These are phyloP conservation scores for Callorhinus ursinus DNA, from an alignment of 2,113 vertebrate genomes.

Conservation along the genomic window DNA sequence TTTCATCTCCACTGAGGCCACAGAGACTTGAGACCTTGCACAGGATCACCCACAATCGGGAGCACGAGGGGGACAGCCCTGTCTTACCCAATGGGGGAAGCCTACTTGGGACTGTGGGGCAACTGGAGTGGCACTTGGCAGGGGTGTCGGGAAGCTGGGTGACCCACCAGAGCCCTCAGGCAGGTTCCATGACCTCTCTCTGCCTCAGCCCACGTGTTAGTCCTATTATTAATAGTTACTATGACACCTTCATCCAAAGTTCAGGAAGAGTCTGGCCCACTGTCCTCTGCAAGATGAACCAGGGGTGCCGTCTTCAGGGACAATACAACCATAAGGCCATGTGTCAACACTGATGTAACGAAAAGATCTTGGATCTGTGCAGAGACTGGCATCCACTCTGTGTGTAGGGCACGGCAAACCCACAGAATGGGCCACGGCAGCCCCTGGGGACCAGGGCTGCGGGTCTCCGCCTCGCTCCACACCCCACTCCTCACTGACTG, in stretches of 20 bases:
- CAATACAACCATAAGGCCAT: not conserved
- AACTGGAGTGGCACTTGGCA: not conserved
- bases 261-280: not conserved
- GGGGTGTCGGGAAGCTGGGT: not conserved
- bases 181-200: not conserved
- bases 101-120: not conserved
- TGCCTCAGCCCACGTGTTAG: not conserved
- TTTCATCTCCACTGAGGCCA: not conserved
- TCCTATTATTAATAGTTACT: not conserved
- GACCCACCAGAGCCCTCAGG: not conserved
- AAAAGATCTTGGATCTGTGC: not conserved
- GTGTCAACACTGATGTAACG: not conserved
- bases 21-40: not conserved
- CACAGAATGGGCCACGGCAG: not conserved
- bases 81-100: not conserved
- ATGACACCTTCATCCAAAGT: not conserved
- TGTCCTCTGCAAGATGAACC: not conserved
- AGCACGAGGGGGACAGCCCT: not conserved
- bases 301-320: not conserved
- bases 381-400: not conserved
- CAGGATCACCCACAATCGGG: not conserved
- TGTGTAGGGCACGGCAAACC: not conserved
- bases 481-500: not conserved
- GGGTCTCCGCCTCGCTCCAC: not conserved
- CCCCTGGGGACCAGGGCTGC: too few relatives aligned